Conservation (phyloP, 2,888 invertebrate species). For the Stenchaetothrips biformis region DNA sequence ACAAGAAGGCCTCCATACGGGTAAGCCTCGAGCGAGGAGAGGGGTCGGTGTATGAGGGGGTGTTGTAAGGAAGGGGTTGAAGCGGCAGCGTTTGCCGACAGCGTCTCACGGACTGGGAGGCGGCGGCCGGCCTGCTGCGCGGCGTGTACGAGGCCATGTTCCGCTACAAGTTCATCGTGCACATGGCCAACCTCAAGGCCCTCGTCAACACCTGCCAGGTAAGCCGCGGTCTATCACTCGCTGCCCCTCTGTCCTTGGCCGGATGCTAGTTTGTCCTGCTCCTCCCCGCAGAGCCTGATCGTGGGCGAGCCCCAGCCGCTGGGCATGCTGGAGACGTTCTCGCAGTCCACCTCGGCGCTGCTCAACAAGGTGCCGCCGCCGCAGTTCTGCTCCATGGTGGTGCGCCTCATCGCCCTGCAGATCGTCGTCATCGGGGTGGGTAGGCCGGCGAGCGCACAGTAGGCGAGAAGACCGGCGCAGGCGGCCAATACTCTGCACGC, state of each 20-base stretch:
- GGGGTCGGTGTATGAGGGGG: neutral
- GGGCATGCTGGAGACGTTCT: slow-evolving; percentile 54
- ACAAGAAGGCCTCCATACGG: slow-evolving; percentile 89
- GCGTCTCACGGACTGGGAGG: slow-evolving; percentile 96
- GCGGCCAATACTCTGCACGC: too few relatives aligned
- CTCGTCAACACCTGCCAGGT: slow-evolving; percentile 83
- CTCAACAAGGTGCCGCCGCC: slow-evolving; percentile 91
- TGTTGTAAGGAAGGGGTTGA: neutral
- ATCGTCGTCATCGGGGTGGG: slow-evolving; percentile 86
- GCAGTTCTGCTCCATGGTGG: slow-evolving; percentile 94
- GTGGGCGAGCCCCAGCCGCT: slow-evolving; percentile 67
- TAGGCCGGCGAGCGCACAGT: slow-evolving; percentile 32
- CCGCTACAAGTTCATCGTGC: slow-evolving; percentile 91
- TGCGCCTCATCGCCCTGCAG: slow-evolving; percentile 88
- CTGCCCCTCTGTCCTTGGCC: slow-evolving; percentile 17
- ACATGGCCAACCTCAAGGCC: slow-evolving; percentile 76
- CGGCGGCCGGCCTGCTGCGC: slow-evolving; percentile 87
- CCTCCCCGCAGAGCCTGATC: slow-evolving; percentile 60
- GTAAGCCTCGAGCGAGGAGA: slow-evolving; percentile 45
- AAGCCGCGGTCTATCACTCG: slow-evolving; percentile 37
- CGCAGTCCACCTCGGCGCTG: slow-evolving; percentile 77
- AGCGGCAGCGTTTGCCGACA: slow-evolving; percentile 42
- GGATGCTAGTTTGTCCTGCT: slow-evolving; percentile 25
- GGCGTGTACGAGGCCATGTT: slow-evolving; percentile 92
- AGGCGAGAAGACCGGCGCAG: too few relatives aligned